Evolutionary conservation across 2,888 invertebrate species (phyloP).

Genomic region (Trachelus iudaicus): DNA sequence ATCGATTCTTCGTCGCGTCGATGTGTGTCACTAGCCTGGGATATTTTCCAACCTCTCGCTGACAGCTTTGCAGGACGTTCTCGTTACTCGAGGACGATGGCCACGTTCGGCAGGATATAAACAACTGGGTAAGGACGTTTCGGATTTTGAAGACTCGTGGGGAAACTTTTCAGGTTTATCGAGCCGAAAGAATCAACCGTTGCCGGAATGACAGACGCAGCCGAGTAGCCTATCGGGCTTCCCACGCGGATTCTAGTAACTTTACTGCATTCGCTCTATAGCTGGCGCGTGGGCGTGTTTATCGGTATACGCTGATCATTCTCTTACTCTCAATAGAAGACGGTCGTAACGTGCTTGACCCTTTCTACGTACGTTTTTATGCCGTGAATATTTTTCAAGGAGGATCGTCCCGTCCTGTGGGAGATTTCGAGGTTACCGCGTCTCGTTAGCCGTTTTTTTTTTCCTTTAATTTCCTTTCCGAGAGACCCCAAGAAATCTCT

Average conservation of each 20-base stretch:
- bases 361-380: background rate
- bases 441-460: background rate
- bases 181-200: slow-evolving; percentile 13
- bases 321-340: background rate
- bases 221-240: slow-evolving; percentile 10
- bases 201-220: slow-evolving; percentile 8
- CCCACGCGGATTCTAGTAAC: slow-evolving; percentile 8
- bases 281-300: background rate
- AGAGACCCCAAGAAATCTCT: background rate
- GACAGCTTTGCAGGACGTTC: background rate
- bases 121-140: background rate
- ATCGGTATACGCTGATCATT: background rate
- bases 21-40: background rate
- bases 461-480: background rate
- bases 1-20: background rate
- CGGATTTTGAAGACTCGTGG: background rate
- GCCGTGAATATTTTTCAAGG: background rate
- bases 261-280: background rate
- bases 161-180: slow-evolving; percentile 7
- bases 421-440: background rate
- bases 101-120: background rate
- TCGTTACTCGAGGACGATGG: background rate
- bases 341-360: background rate
- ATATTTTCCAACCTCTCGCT: background rate
- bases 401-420: background rate